These are phyloP conservation scores for Echinometra lucunter DNA, from an alignment of 53 echinoderm and acorn worm species.

Conservation along the genomic window DNA sequence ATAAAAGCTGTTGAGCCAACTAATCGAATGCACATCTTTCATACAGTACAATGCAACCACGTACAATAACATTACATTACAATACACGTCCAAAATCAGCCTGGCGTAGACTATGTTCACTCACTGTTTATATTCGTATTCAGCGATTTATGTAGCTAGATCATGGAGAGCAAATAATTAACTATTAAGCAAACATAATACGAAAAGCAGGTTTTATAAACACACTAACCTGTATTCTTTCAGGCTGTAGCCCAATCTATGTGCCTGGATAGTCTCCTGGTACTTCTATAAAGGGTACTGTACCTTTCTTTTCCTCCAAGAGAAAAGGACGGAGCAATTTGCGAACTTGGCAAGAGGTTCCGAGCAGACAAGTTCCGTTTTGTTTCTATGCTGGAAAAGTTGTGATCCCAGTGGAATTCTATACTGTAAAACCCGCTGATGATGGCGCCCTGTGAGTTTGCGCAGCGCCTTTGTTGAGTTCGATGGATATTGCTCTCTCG, in stretches of 20 bases:
- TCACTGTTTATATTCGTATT: background rate
- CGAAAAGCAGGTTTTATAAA: background rate
- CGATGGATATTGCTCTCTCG: no score
- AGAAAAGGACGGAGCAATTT: background rate
- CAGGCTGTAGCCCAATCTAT: background rate
- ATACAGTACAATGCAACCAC: background rate
- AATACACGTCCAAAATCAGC: background rate
- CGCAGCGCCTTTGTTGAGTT: background rate
- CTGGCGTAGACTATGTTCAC: background rate
- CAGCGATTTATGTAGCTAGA: background rate
- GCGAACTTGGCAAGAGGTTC: slow-evolving; percentile 15
- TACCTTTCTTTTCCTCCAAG: background rate
- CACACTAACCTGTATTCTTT: background rate
- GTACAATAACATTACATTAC: background rate
- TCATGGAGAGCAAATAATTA: background rate
- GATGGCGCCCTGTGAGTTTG: slow-evolving; percentile 7
- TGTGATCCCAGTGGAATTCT: background rate
- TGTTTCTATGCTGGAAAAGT: background rate
- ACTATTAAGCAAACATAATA: background rate
- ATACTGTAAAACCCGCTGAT: background rate
- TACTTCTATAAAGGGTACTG: background rate
- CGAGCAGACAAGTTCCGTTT: background rate
- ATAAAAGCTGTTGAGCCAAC: background rate
- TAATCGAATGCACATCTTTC: background rate
- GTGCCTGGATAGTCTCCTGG: background rate